Conservation (phyloP, 2,797 vertebrate genomes). For the Manis crassicaudata region DNA sequence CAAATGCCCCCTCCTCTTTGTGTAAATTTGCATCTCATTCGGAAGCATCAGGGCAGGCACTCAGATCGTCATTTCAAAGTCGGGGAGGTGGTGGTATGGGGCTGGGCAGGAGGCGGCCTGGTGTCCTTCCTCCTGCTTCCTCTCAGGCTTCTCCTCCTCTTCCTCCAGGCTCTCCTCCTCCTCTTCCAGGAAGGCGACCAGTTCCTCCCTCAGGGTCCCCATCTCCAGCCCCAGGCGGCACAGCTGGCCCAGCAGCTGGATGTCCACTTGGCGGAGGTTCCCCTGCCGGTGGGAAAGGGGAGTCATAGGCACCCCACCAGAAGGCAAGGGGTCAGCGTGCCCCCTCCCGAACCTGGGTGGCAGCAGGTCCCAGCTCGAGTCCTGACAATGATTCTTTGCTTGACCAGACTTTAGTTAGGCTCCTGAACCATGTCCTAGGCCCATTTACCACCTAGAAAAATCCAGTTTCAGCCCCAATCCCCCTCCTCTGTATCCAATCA, state of each 20-base stretch:
- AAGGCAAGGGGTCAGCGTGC: too few relatives aligned
- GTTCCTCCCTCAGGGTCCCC: conserved; percentile 65
- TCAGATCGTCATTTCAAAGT: conserved; percentile 79
- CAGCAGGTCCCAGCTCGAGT: neutral
- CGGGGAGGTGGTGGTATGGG: neutral
- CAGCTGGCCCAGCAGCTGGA: conserved; percentile 71
- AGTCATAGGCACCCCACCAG: neutral
- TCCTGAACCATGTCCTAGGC: neutral
- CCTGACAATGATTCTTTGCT: neutral
- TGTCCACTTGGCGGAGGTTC: conserved; percentile 60
- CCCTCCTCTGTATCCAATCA: neutral
- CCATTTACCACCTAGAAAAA: neutral
- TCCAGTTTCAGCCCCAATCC: neutral
- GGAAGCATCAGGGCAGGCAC: neutral
- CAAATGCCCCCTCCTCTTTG: neutral
- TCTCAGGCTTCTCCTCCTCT: neutral
- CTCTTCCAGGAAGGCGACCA: conserved; percentile 64
- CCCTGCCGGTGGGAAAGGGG: neutral
- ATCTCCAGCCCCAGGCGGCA: conserved; percentile 76
- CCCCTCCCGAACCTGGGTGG: neutral
- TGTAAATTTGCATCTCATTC: neutral
- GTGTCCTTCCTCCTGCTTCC: conserved; percentile 10
- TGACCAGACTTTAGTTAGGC: neutral
- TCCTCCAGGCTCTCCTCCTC: conserved; percentile 62
- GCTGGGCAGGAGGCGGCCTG: neutral